phyloP scores from a whole-genome alignment of 2,797 vertebrate species.

The Tamandua tetradactyla region DNA sequence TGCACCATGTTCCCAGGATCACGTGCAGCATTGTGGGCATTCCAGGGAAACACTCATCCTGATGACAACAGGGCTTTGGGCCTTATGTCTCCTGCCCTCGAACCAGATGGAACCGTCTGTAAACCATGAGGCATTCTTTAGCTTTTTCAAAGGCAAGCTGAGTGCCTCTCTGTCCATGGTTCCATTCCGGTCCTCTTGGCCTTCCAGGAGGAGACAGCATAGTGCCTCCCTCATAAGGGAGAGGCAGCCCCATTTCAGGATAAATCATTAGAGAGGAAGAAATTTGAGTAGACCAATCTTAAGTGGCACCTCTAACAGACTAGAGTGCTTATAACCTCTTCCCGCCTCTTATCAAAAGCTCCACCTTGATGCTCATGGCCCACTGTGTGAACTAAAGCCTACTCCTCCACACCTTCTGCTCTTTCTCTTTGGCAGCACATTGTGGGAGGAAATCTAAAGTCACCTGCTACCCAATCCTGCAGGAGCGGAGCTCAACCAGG shows the following conservation, averaged over 20 bases:
- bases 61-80: background rate
- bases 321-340: background rate
- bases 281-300: background rate
- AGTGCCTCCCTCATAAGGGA: background rate
- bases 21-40: fast-evolving
- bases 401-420: background rate
- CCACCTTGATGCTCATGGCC: background rate
- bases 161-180: no score
- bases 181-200: background rate
- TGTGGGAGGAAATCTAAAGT: background rate
- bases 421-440: background rate
- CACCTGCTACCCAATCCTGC: background rate
- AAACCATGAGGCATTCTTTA: background rate
- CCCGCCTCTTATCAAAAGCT: background rate
- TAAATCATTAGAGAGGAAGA: background rate
- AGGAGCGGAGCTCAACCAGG: background rate
- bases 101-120: background rate
- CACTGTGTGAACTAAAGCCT: background rate
- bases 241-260: background rate
- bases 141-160: background rate
- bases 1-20: background rate
- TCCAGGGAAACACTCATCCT: background rate
- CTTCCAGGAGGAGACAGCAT: background rate
- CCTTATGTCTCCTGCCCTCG: background rate
- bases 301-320: background rate